Base-by-base conservation (phyloP, 2,113 vertebrate species). In the Malurus melanocephalus region DNA sequence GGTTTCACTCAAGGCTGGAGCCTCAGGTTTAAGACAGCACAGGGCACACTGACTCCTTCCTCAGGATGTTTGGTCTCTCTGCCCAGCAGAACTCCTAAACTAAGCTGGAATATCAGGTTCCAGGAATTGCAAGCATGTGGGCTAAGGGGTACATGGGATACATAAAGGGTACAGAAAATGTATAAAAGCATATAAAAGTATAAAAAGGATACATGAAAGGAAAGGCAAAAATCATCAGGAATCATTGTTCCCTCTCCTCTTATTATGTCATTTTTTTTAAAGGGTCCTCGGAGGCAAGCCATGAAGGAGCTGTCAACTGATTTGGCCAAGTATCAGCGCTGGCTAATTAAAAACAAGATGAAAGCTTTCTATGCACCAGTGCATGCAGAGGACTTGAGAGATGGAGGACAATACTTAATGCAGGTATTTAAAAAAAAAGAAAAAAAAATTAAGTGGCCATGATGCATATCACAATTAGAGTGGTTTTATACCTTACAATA, bases 291-390 rank as follows among this genome's bases (percentile, higher is more conserved):
- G 60, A 98, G 99, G 79, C 99, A 98, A 55, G 99, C 99, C 79
- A 98, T 99, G 90, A 99, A 99, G 93, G 99, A 99, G 18, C 93
- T 99, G 66, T 96, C 98, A 46, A 96, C 97, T 67, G 99, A 99
- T 78, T 96, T 98, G 95, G 74, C 98, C 42, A 98, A 96, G 42
- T 99, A 99, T 79, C 99, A 99, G 68, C 98, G 99, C 38, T 99
- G 99, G 99, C 97, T 99, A 32, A 97, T 99, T 90, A 99, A 98
- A 96, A 98, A 98, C 42, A 99, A 99, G 96, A 98, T 98, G 95
- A 99, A 99, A 95, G 98, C 98, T 28, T 99, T 99, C 96, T 99
- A 99, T 96, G 98, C 98, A 2, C 98, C 98, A 4, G 99, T 99
- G 28, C 98, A 98, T 62, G 98, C 99, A 40, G 99, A 99, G 80